Evolutionary conservation across 2,888 invertebrate species (phyloP).

Genomic region (Axea sp.): DNA sequence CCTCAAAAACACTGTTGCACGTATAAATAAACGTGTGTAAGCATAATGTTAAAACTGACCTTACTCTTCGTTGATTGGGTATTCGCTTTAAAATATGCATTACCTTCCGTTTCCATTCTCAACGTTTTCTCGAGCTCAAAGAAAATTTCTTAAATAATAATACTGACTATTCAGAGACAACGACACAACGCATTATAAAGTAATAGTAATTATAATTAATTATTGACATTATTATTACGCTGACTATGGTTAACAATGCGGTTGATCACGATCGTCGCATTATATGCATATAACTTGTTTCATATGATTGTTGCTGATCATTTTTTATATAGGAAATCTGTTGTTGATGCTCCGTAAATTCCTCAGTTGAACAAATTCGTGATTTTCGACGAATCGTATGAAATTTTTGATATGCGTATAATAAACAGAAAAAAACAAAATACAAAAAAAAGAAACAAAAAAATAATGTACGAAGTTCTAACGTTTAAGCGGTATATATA

Average conservation of each 20-base stretch:
- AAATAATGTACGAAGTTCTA: conserved; percentile 47
- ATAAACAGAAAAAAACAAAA: conserved; percentile 7
- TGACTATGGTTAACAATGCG: conserved; percentile 60
- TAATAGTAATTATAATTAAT: conserved; percentile 74
- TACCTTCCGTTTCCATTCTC: too few species aligned
- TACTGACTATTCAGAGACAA: conserved; percentile 79
- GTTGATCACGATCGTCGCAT: conserved; percentile 52
- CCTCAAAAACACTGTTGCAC: too few species aligned
- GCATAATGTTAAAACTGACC: conserved; percentile 22
- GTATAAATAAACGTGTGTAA: conserved; percentile 18
- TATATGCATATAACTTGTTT: conserved; percentile 63
- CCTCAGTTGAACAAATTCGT: conserved; percentile 17
- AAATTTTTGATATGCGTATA: conserved; percentile 51
- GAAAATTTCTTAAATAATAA: conserved; percentile 63
- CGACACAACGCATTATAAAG: conserved; percentile 79
- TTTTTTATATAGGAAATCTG: conserved; percentile 38
- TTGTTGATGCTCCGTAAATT: conserved; percentile 28
- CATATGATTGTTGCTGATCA: conserved; percentile 46
- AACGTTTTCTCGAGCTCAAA: conserved; percentile 57
- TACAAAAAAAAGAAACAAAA: conserved; percentile 5
- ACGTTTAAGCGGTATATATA: conserved; percentile 65
- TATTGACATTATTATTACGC: conserved; percentile 68
- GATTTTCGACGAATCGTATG: conserved; percentile 32
- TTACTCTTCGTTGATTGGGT: too few species aligned
- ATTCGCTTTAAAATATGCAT: too few species aligned